phyloP scores from a whole-genome alignment of 2,797 vertebrate species.

The Calcarius lapponicus region DNA sequence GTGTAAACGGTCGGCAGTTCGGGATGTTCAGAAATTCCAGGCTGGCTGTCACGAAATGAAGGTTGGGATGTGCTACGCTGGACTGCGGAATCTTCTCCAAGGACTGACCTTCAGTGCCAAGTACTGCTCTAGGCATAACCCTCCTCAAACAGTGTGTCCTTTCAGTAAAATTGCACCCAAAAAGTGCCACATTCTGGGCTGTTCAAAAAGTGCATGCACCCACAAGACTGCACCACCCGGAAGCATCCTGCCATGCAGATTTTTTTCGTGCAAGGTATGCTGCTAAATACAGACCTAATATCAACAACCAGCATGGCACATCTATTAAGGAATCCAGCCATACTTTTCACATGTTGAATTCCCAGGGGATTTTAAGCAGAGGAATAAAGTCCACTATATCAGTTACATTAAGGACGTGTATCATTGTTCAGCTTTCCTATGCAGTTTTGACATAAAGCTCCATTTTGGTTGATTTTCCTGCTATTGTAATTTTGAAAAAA shows the following conservation, averaged over 20 bases:
- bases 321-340: not conserved
- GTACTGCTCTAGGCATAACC: not conserved
- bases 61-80: not conserved
- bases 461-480: not conserved
- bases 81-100: conserved; percentile 52
- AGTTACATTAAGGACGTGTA: not conserved
- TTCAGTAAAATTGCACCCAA: not conserved
- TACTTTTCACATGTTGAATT: not conserved
- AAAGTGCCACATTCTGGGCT: not conserved
- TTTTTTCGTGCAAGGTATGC: conserved; percentile 73
- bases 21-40: not conserved
- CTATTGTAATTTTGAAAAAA: not conserved
- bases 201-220: not conserved
- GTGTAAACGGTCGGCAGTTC: not conserved
- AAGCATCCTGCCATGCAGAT: conserved; percentile 58
- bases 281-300: not conserved
- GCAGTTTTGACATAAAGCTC: not conserved
- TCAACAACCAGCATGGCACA: not conserved
- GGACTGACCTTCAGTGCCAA: conserved; percentile 35
- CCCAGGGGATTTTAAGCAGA: not conserved
- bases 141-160: not conserved
- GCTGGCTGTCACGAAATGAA: not conserved
- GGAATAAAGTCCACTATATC: not conserved
- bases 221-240: conserved; percentile 37
- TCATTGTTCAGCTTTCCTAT: rapidly evolving